Base-by-base conservation (phyloP, 1,140 invertebrate species). In the Diuraphis noxia region DNA sequence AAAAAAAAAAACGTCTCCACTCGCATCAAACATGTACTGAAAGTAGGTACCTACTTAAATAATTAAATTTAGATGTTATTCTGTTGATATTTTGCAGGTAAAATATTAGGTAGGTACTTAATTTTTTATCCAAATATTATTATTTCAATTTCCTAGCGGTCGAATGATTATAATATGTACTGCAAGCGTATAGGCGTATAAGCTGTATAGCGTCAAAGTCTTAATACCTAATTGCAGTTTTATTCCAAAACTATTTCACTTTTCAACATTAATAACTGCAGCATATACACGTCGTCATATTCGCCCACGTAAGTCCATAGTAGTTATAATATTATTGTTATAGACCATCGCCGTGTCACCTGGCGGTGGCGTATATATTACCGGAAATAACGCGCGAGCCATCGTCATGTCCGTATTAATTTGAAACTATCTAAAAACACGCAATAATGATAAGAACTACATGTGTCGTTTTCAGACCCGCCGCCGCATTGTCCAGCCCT, bases 391-490 rank as follows among this genome's bases (percentile, higher is more conserved):
- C 52, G 23, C 10, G 30, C 56, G 30, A 4, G 13, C 56, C 56
- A 72, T 40, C 40, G 77, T 79, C 56, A 34, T 46, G 63, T 43
- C 72, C 8, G 77, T 91, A 52, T 79, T 91, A 91, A 91, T 91
- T 91, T 41, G 40, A 49, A 91, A 91, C 77, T 91, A 91, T 91
- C 89, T 40, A 40, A 91, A 91, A 91, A 91, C 89, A 91, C 89
- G 89, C 89, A 63, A 91, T 81, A 91, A 91, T 49, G 89, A 91
- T 91, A 91, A 91, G 89, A 46, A 91, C 77, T 91, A 91, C 89
- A 91, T 38, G 89, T 91, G 89, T 91, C 77, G 46, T 82, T 91
- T 91, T 91, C 40, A 34, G 36, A 63, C 86, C 40, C 52, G 25
- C 49, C 13, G 49, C 36, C 36, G 23, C 46, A 5, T 88, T 25